Base-by-base conservation (phyloP, 2,113 vertebrate species). In the Anguilla rostrata region DNA sequence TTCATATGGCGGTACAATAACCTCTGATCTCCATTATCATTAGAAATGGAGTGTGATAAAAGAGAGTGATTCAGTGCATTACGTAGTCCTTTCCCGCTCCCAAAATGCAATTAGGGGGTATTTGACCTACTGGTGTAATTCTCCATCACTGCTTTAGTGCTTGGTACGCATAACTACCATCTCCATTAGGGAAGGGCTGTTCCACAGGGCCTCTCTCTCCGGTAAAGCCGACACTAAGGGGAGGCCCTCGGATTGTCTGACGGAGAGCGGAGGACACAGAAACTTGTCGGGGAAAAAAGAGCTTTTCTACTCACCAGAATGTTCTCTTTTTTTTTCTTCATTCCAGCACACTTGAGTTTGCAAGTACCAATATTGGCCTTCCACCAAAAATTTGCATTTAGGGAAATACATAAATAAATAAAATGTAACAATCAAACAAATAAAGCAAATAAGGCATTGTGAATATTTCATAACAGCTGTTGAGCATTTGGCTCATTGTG, bases 81-180 rank as follows among this genome's bases (percentile, higher is more conserved):
- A 60, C 78, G 20, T 75, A n/a, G 57, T 29, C 60, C n/a, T 43
- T 34, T 39, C 34, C 53, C 75, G 40, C 75, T 57, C 83, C 78
- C 53, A 87, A 66, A 78, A 86, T 9, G 22, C 18, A 66, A 84
- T 85, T 81, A 85, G 84, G 29, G 34, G 85, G 56, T 46, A 56
- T 75, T 84, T 88, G 78, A 85, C 63, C 87, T 85, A 49, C 75
- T 66, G 56, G 78, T 78, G 29, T 88, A 63, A 84, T 87, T 56
- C 40, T 81, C 79, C 60, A 57, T 82, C 41, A 53, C 46, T 6
- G 60, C 79, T 80, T 60, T 41, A 81, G 60, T 40, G 81, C 41
- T 82, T 85, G 57, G 82, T 22, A 4, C 12, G 40, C 39, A 81
- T 81, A 85, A 26, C 16, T 46, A 49, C 78, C 39, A 78, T 87